A percentile compares a stretch with the other conserved stretches of the same genome.
phyloP scores from a whole-genome alignment of 1,140 invertebrate genomes.

The Hypothenemus hampei region DNA sequence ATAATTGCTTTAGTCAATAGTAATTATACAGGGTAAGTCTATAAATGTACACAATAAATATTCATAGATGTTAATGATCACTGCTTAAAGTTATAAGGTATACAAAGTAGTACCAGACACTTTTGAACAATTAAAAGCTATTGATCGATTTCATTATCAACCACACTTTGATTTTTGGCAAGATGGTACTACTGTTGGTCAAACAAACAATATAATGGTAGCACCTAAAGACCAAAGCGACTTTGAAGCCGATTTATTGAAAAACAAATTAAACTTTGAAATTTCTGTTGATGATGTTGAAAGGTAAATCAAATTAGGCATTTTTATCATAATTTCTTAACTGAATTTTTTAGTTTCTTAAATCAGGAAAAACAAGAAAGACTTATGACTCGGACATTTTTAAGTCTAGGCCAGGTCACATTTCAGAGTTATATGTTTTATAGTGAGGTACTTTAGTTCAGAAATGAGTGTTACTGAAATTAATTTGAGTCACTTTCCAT shows the following conservation, averaged over 20 bases:
- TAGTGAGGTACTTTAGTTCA: slow-evolving; percentile 7
- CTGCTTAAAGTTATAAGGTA: slow-evolving; percentile 23
- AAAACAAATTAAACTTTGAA: slow-evolving; percentile 16
- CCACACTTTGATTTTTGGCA: slow-evolving; percentile 24
- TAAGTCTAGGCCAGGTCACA: not conserved
- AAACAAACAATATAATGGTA: slow-evolving; percentile 23
- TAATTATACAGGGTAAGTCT: not conserved
- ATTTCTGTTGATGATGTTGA: slow-evolving; percentile 28
- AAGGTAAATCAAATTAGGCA: slow-evolving; percentile 17
- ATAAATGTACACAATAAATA: not conserved
- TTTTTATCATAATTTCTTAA: not conserved
- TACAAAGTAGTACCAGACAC: slow-evolving; percentile 14
- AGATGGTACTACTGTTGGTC: slow-evolving; percentile 4
- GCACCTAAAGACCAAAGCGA: slow-evolving; percentile 20
- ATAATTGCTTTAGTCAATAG: no score
- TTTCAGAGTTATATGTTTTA: slow-evolving; percentile 13
- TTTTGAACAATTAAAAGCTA: not conserved
- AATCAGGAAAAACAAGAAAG: not conserved
- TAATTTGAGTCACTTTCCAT: slow-evolving; percentile 14
- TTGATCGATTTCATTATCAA: not conserved
- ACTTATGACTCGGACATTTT: not conserved
- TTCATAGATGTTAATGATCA: not conserved
- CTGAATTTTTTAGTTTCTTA: slow-evolving; percentile 1
- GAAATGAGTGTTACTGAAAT: no score
- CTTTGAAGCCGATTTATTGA: slow-evolving; percentile 19